A percentile compares a stretch with the other conserved stretches of the same genome.
Conservation (phyloP, 1,140 invertebrate genomes). For the Bursaphelenchus mucronatus region DNA sequence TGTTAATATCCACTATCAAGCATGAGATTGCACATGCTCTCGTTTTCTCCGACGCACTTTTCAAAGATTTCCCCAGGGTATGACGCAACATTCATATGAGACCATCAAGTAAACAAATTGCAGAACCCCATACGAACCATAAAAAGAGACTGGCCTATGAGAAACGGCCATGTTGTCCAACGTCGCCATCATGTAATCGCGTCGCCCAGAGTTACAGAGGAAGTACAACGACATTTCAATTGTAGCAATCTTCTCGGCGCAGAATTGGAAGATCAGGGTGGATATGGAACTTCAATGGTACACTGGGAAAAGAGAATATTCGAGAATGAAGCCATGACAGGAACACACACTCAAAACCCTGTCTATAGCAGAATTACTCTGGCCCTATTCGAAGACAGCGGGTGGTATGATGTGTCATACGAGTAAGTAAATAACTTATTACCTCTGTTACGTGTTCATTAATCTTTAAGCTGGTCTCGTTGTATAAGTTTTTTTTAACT, state of each 20-base stretch:
- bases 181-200: conserved; percentile 39
- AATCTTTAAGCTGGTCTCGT: too few species aligned
- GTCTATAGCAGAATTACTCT: conserved; percentile 92
- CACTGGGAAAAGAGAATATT: conserved; percentile 98
- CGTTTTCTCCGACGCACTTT: conserved; percentile 63
- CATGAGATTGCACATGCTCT: conserved; percentile 97
- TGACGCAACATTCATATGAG: conserved; percentile 6
- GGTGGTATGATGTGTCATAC: conserved; percentile 66
- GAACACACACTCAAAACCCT: conserved; percentile 95
- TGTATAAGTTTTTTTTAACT: neutral
- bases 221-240: conserved; percentile 80
- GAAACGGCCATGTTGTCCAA: conserved; percentile 14
- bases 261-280: conserved; percentile 94
- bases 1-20: conserved; percentile 89
- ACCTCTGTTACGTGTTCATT: neutral
- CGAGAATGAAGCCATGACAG: conserved; percentile 99
- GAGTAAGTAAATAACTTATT: conserved; percentile 30
- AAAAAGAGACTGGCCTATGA: conserved; percentile 24
- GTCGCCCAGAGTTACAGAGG: conserved; percentile 46
- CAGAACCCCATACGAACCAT: conserved; percentile 19
- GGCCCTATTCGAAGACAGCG: conserved; percentile 95
- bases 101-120: conserved; percentile 13
- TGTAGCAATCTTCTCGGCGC: conserved; percentile 86
- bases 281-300: conserved; percentile 88
- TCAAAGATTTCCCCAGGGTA: conserved; percentile 43